A percentile compares a stretch with the other conserved stretches of the same genome.
These are phyloP conservation scores for Linyphia triangularis DNA, from an alignment of 2,888 invertebrate genomes.

Conservation along the genomic window DNA sequence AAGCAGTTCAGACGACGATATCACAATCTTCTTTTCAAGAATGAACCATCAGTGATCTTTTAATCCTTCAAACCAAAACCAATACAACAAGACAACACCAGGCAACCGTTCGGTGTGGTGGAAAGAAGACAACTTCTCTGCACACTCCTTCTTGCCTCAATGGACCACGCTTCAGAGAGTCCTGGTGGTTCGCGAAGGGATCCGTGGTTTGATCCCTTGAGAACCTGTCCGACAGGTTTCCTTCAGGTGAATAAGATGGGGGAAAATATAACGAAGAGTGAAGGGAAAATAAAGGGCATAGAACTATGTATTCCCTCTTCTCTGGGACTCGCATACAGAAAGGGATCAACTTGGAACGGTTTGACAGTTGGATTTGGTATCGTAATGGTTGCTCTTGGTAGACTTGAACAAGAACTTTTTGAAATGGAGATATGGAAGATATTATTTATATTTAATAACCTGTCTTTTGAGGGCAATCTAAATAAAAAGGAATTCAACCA, in stretches of 20 bases:
- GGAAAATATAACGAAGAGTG: neutral
- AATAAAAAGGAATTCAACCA: too few species aligned
- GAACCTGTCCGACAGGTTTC: conserved; percentile 71
- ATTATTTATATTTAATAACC: too few species aligned
- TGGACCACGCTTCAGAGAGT: conserved; percentile 29
- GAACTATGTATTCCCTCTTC: conserved; percentile 60
- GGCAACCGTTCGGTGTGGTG: conserved; percentile 1
- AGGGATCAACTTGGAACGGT: neutral
- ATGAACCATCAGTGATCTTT: conserved; percentile 28
- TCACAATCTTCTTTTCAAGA: neutral
- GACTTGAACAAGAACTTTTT: too few species aligned
- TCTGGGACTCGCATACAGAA: conserved; percentile 1
- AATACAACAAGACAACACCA: conserved; percentile 16
- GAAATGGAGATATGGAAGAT: too few species aligned
- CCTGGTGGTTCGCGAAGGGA: conserved; percentile 8
- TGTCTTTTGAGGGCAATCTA: too few species aligned
- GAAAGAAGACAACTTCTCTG: conserved; percentile 5
- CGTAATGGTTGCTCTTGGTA: too few species aligned
- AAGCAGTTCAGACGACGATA: neutral
- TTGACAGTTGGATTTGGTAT: neutral
- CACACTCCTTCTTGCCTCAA: conserved; percentile 9
- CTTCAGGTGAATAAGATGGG: conserved; percentile 28
- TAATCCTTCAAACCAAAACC: conserved; percentile 30
- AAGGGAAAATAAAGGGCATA: conserved; percentile 41
- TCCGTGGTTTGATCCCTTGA: conserved; percentile 49